Evolutionary conservation across 1,140 invertebrate species (phyloP), one percentile per base, ranked within the genome.

Genomic region (Melanaphis sacchari): DNA sequence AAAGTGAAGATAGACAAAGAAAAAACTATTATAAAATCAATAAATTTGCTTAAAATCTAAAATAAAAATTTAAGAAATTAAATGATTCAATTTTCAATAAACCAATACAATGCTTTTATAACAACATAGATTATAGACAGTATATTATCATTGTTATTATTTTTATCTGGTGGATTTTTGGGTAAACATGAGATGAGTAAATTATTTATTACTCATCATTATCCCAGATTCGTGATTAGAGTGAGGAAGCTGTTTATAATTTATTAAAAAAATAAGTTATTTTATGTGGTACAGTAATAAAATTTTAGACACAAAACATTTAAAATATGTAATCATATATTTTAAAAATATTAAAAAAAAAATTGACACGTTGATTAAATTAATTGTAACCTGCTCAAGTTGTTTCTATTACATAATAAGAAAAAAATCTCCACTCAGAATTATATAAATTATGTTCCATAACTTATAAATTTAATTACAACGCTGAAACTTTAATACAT

Each of bases 401-500:
- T 40, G 26, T 26, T 85, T 85, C 40, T n/a, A 43, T 40, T 31
- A 31, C 40, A 18, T 43, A 31, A 31, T 41, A 76, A 76, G 84
- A 31, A 85, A 41, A 41, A 43, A 85, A 85, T 41, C 41, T 85
- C 41, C 9, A 40, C 38, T 85, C 40, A 41, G 40, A 85, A 85
- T 85, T 85, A 26, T 85, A 43, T 85, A 85, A 43, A 85, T 31
- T 40, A 85, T 31, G 40, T 26, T 85, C 84, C 84, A 43, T 85
- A 85, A 85, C 26, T 85, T 85, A 85, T 31, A 85, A 85, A 85
- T 85, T 43, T 85, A 43, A 43, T 85, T 85, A 85, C 41, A 26
- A 31, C 26, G 15, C 9, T 85, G 84, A 15, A 84, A 84, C 40
- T 24, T 41, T 31, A 85, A 43, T 31, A 85, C 40, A 40, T 85